These are phyloP conservation scores for Orchesella flavescens DNA, from an alignment of 2,888 invertebrate species.

Conservation along the genomic window DNA sequence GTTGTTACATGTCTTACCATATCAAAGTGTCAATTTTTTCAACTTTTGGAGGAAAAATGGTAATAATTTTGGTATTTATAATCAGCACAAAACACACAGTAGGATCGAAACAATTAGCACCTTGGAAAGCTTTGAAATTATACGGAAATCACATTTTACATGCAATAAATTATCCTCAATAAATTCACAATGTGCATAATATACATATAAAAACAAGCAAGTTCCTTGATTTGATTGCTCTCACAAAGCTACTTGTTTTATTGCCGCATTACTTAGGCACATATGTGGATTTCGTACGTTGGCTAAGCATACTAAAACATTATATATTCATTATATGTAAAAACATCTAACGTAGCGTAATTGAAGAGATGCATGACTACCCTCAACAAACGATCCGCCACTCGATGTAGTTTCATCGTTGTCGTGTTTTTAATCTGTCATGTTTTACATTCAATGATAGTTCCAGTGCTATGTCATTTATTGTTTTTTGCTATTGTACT, in stretches of 20 bases:
- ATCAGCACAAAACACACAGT: too few relatives aligned
- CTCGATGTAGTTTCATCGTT: constrained; percentile 13
- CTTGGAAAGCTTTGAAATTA: constrained; percentile 38
- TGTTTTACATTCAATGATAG: constrained; percentile 59
- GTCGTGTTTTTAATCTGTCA: constrained; percentile 62
- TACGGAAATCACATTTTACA: constrained; percentile 60
- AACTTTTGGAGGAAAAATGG: too few relatives aligned
- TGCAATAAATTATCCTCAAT: constrained; percentile 58
- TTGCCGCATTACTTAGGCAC: constrained; percentile 32
- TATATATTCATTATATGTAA: constrained; percentile 22
- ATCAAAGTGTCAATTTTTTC: too few relatives aligned
- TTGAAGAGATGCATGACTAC: constrained; percentile 62
- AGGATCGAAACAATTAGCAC: constrained; percentile 43
- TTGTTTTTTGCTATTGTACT: constrained; percentile 48
- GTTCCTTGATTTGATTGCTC: constrained; percentile 10
- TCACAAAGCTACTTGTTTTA: constrained; percentile 51
- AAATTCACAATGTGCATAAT: constrained; percentile 3
- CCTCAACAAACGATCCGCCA: constrained; percentile 58
- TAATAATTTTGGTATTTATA: too few relatives aligned
- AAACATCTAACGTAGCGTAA: background rate
- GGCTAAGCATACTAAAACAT: too few relatives aligned
- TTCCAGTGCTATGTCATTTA: constrained; percentile 58
- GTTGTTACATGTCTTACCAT: too few relatives aligned
- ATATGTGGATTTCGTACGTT: too few relatives aligned
- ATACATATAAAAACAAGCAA: background rate